Evolutionary conservation across 2,113 vertebrate genomes (phyloP).

Genomic region (Tenebrosternarchus preto): DNA sequence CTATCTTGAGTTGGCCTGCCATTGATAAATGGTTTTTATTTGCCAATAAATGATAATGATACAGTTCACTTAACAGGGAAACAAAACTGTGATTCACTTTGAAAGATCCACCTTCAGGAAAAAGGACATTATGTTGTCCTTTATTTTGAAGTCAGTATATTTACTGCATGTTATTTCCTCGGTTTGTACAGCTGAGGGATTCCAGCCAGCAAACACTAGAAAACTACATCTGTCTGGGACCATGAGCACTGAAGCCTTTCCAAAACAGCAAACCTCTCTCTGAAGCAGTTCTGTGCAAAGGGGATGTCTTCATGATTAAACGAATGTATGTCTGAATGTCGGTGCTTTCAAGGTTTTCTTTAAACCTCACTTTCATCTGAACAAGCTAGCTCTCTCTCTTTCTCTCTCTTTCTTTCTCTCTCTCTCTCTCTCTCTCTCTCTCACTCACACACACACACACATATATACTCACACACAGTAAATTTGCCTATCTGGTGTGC

Average conservation of each 20-base stretch:
- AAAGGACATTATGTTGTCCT: constrained; percentile 17
- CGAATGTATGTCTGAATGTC: constrained; percentile 6
- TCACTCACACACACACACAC: too few species aligned
- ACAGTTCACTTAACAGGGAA: constrained; percentile 29
- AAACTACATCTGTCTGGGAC: constrained; percentile 20
- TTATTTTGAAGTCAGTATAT: constrained; percentile 28
- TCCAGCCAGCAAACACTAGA: background rate
- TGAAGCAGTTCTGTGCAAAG: constrained; percentile 38
- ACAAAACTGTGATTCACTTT: constrained; percentile 26
- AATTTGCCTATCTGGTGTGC: background rate
- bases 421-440: too few species aligned
- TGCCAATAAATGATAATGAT: constrained; percentile 33
- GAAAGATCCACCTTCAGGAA: background rate
- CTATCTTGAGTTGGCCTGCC: constrained; percentile 23
- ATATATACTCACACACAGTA: too few species aligned
- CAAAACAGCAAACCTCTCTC: background rate
- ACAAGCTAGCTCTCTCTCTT: too few species aligned
- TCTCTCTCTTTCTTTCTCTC: too few species aligned
- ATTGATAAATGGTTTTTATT: constrained; percentile 21
- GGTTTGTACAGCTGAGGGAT: constrained; percentile 5
- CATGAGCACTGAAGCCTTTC: constrained; percentile 30
- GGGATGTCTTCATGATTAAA: constrained; percentile 43
- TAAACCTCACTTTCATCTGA: background rate
- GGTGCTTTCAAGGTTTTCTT: constrained; percentile 14
- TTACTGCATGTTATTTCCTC: constrained; percentile 33